Base-by-base conservation (phyloP, 2,888 invertebrate genomes). In the Conistra vaccinii region DNA sequence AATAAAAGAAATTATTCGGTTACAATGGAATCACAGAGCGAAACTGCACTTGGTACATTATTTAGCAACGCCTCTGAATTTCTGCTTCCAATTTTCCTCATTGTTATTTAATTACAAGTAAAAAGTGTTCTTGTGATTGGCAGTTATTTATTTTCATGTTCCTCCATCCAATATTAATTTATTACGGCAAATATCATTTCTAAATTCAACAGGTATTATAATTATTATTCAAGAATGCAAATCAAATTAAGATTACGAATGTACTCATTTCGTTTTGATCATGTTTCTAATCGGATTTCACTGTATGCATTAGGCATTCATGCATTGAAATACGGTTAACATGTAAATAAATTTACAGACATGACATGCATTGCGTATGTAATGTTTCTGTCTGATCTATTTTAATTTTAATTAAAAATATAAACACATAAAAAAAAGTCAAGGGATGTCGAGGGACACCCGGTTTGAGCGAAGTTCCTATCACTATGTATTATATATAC, bases 171-270 rank as follows among this genome's bases (percentile, higher is more conserved):
- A 61, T 53, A 20, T 65, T 57, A 0, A 48, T 32, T 72, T 51
- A 68, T 63, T 55, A 48, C 23, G 51, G 42, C 48, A 72, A 60
- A 60, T 60, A 63, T 51, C 3, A 26, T 26, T 29, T 58, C n/a
- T 20, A 35, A 61, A 55, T 51, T 55, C 32, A 63, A 71, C 61
- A 73, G 3, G 53, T 65, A 60, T 60, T 42, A 60, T 65, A 61
- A 60, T 55, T 61, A 83, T 72, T 70, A 83, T 72, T 70, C 67
- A 42, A 73, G 14, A 69, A 73, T 70, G 26, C 29, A 32, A 62
- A 73, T 60, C 62, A 35, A 73, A 85, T 76, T 73, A 66, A 76
- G 69, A 76, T 71, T 78, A 83, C n/a, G 26, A 81, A 74, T 80
- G 35, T 29, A 29, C 26, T 67, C 17, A 74, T 69, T 70, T 51